These are phyloP conservation scores for Frankliniella intonsa DNA, from an alignment of 2,888 invertebrate species.

Conservation along the genomic window DNA sequence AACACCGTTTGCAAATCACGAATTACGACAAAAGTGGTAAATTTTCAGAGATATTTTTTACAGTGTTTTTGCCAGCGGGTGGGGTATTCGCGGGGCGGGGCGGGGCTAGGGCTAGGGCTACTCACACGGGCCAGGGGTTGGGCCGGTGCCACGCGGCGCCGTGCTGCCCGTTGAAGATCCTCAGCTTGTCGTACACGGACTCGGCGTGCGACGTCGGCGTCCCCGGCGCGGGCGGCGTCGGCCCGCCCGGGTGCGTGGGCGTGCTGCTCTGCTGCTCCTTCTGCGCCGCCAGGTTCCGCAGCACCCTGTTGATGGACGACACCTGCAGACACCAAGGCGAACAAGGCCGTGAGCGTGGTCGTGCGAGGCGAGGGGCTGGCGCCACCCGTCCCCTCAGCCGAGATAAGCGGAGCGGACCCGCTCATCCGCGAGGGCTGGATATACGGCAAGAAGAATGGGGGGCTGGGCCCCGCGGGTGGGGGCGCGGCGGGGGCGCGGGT, in stretches of 20 bases:
- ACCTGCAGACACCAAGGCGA: slow-evolving; percentile 58
- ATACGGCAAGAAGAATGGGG: too few species aligned
- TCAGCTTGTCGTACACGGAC: slow-evolving; percentile 88
- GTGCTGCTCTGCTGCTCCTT: slow-evolving; percentile 77
- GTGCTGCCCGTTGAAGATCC: slow-evolving; percentile 91
- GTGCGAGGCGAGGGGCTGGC: neutral
- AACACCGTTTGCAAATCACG: too few species aligned
- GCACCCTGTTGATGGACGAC: slow-evolving; percentile 95
- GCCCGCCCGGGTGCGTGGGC: neutral
- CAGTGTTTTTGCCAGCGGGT: too few species aligned
- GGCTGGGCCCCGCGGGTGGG: too few species aligned
- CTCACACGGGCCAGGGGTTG: slow-evolving; percentile 37
- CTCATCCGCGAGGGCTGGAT: too few species aligned
- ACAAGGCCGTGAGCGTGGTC: neutral
- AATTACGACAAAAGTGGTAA: too few species aligned
- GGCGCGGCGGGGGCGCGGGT: too few species aligned
- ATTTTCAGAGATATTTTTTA: too few species aligned
- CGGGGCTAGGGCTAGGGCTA: neutral
- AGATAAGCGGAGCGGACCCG: too few species aligned
- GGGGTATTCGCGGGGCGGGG: too few species aligned
- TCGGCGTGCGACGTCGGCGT: slow-evolving; percentile 54
- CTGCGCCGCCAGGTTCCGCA: slow-evolving; percentile 91
- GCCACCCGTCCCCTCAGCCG: too few species aligned
- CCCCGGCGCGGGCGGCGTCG: neutral
- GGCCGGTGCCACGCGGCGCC: slow-evolving; percentile 55